Evolutionary conservation across 2,113 vertebrate genomes (phyloP).

Genomic region (Siniperca knerii): DNA sequence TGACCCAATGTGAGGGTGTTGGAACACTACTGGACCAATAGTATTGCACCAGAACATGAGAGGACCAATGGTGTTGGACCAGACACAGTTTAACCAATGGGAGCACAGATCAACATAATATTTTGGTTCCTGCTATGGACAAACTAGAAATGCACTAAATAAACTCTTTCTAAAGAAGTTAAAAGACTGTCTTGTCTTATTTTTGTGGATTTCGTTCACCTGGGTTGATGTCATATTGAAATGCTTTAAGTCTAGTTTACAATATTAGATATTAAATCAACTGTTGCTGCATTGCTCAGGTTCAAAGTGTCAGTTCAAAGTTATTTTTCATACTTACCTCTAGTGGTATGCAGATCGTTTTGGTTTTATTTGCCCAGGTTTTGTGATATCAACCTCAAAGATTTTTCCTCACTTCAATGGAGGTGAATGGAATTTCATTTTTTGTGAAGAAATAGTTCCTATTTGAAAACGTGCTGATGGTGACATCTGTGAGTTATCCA

Average conservation of each 20-base stretch:
- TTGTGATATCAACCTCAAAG: background rate
- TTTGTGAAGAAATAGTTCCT: too few species aligned
- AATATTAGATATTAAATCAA: background rate
- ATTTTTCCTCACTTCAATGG: background rate
- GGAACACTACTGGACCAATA: constrained; percentile 74
- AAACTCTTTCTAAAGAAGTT: constrained; percentile 78
- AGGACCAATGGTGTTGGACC: constrained; percentile 73
- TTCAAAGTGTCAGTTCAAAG: too few species aligned
- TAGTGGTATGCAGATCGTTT: background rate
- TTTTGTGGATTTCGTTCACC: constrained; percentile 3
- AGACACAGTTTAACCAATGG: constrained; percentile 69
- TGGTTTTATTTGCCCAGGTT: background rate
- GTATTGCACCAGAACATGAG: constrained; percentile 67
- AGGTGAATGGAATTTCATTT: background rate
- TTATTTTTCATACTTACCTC: background rate
- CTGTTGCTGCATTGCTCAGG: too few species aligned
- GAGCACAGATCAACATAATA: constrained; percentile 78
- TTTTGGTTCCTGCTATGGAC: constrained; percentile 78
- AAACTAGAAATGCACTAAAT: constrained; percentile 83
- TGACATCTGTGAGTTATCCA: background rate
- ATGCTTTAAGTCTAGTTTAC: background rate
- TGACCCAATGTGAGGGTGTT: constrained; percentile 64
- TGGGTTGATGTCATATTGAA: background rate
- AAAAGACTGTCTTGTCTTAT: background rate
- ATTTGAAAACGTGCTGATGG: background rate